A percentile compares a stretch with the other conserved stretches of the same genome.
Evolutionary conservation across 2,797 vertebrate species (phyloP).

Genomic region (Cetoscarus ocellatus): DNA sequence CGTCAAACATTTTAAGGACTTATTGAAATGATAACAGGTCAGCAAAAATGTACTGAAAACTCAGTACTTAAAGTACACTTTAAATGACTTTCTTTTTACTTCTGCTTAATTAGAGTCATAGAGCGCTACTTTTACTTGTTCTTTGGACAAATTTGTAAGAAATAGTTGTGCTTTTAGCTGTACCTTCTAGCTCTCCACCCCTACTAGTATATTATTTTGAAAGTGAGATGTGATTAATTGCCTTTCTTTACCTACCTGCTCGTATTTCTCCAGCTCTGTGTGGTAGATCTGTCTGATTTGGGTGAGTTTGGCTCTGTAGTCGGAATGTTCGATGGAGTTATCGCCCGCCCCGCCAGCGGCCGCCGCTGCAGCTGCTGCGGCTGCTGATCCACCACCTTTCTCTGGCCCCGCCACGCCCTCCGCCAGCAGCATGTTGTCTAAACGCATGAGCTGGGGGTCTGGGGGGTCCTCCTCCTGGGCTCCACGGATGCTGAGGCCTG

Average conservation of each 20-base stretch:
- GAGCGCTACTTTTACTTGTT: no score
- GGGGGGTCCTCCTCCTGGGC: constrained; percentile 97
- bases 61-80: no score
- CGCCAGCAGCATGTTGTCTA: constrained; percentile 99
- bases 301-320: constrained; percentile 99
- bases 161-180: no score
- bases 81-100: no score
- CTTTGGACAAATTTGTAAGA: no score
- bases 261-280: constrained; percentile 99
- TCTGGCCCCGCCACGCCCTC: constrained; percentile 98
- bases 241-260: constrained; percentile 87
- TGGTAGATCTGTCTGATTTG: constrained; percentile 99
- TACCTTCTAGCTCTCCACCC: no score
- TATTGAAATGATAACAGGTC: no score
- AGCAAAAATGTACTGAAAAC: no score
- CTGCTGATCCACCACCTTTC: constrained; percentile 95
- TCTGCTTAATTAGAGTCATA: no score
- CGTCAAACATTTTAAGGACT: no score
- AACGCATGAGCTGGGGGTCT: constrained; percentile 98
- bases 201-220: no score
- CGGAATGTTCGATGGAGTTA: constrained; percentile 98
- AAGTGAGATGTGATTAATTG: neutral
- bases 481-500: constrained; percentile 98
- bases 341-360: constrained; percentile 92
- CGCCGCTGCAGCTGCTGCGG: constrained; percentile 88